Percentiles rank a stretch among this genome's conserved stretches.
These are phyloP conservation scores for Antennarius maculatus DNA, from an alignment of 2,797 vertebrate species.

Conservation along the genomic window DNA sequence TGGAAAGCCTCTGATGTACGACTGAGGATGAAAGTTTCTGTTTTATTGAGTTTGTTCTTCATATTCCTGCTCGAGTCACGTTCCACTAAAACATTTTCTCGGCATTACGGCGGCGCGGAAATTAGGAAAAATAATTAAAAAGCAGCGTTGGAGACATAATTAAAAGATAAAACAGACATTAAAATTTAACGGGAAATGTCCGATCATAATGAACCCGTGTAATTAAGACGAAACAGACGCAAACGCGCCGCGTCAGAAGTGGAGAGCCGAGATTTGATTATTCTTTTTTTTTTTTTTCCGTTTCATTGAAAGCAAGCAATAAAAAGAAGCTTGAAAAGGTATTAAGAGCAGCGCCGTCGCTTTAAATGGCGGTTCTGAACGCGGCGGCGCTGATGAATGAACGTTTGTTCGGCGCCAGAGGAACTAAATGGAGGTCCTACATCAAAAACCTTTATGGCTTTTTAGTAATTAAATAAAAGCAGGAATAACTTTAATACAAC, in stretches of 20 bases:
- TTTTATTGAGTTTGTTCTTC: too few relatives aligned
- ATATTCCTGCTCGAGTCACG: too few relatives aligned
- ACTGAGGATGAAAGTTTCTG: too few relatives aligned
- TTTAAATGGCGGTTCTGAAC: slow-evolving; percentile 6
- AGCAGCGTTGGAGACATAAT: too few relatives aligned
- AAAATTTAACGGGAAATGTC: slow-evolving; percentile 16
- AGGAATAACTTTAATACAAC: too few relatives aligned
- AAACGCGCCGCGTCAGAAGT: neutral
- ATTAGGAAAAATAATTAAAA: neutral
- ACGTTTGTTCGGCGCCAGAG: neutral
- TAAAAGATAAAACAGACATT: slow-evolving; percentile 10
- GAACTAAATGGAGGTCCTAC: neutral
- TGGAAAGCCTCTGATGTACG: neutral
- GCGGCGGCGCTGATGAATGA: slow-evolving; percentile 1
- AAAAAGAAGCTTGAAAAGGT: neutral
- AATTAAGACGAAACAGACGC: slow-evolving; percentile 15
- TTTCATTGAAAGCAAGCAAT: slow-evolving; percentile 16
- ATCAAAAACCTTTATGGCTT: neutral
- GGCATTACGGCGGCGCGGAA: too few relatives aligned
- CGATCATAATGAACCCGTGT: slow-evolving; percentile 13
- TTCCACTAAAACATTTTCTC: too few relatives aligned
- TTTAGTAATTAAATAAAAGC: neutral
- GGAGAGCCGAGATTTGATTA: neutral
- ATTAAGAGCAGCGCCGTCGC: neutral
- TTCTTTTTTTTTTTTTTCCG: slow-evolving; percentile 11